Conservation (phyloP, 2,113 vertebrate genomes). For the Mystacornis crossleyi region DNA sequence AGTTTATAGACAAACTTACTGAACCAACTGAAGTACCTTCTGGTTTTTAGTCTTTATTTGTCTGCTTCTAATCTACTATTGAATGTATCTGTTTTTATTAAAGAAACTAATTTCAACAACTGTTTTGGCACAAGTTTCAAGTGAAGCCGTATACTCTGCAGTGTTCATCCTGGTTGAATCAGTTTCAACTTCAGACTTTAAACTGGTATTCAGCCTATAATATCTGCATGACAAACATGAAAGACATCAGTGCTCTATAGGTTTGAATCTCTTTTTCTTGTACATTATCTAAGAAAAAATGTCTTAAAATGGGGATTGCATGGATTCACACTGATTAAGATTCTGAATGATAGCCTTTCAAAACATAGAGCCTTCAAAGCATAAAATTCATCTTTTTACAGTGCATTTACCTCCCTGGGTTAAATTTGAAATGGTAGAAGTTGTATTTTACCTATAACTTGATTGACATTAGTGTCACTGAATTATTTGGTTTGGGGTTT, state of each 20-base stretch:
- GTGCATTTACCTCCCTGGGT: background rate
- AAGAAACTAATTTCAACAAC: background rate
- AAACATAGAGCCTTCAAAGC: background rate
- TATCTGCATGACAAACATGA: background rate
- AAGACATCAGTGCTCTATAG: background rate
- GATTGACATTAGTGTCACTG: background rate
- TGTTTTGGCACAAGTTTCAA: background rate
- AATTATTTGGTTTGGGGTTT: background rate
- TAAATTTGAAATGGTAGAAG: background rate
- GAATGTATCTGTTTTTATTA: background rate
- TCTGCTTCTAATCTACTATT: background rate
- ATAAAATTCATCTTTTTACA: background rate
- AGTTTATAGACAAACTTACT: background rate
- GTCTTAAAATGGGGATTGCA: background rate
- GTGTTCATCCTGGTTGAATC: background rate
- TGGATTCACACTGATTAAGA: background rate
- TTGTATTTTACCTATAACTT: background rate
- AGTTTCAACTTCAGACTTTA: background rate
- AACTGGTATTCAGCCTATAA: background rate
- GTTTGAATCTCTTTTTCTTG: background rate
- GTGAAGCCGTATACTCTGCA: background rate
- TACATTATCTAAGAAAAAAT: background rate
- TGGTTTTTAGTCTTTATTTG: background rate
- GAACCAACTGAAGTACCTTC: background rate
- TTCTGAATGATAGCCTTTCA: background rate